Conservation (phyloP, 1,140 invertebrate species). For the Epicauta chinensis region DNA sequence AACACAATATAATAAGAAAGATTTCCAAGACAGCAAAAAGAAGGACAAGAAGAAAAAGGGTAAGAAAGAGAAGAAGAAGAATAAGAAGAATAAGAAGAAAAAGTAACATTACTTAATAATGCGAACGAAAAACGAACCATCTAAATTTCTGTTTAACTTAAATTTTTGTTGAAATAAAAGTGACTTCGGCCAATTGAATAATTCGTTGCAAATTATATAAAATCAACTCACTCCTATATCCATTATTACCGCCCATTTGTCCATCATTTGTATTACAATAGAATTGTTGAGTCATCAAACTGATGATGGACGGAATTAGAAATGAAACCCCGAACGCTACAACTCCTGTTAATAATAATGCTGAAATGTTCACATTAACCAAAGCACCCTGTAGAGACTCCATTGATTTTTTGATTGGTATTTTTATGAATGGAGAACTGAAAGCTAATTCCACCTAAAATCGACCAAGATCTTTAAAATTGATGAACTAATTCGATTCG, state of each 20-base stretch:
- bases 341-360: slow-evolving; percentile 32
- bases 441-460: slow-evolving; percentile 40
- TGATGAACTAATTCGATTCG: not conserved
- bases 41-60: slow-evolving; percentile 1
- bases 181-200: too few relatives aligned
- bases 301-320: slow-evolving; percentile 27
- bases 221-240: too few relatives aligned
- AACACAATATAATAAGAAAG: slow-evolving; percentile 34
- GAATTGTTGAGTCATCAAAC: slow-evolving; percentile 23
- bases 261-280: slow-evolving; percentile 23
- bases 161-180: too few relatives aligned
- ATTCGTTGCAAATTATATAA: too few relatives aligned
- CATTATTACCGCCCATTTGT: too few relatives aligned
- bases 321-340: slow-evolving; percentile 31
- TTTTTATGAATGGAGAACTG: slow-evolving; percentile 35
- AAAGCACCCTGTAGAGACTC: slow-evolving; percentile 27
- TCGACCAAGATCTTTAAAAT: slow-evolving; percentile 4
- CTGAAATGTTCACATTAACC: slow-evolving; percentile 36
- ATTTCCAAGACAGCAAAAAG: slow-evolving; percentile 28
- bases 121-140: too few relatives aligned
- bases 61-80: slow-evolving; percentile 18
- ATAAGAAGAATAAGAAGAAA: too few relatives aligned
- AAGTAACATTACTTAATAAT: too few relatives aligned
- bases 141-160: too few relatives aligned
- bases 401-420: slow-evolving; percentile 37